phyloP scores from a whole-genome alignment of 2,113 vertebrate species.

The Eurystomus gularis region DNA sequence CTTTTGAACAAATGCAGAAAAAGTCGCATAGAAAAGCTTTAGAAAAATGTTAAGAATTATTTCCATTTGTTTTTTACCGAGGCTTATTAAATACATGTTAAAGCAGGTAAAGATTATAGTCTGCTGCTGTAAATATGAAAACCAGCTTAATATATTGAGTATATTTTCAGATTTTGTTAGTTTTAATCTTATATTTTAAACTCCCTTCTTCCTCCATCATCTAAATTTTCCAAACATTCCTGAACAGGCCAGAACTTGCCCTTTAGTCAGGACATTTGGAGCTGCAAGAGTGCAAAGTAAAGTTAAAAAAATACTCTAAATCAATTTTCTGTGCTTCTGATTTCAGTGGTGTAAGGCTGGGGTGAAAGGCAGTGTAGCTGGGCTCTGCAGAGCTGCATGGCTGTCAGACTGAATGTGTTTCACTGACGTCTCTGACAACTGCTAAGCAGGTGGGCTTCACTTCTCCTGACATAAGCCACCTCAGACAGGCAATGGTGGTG shows the following conservation, averaged over 20 bases:
- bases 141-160: neutral
- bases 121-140: neutral
- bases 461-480: neutral
- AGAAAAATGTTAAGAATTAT: neutral
- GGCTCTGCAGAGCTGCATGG: neutral
- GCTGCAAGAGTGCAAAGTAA: neutral
- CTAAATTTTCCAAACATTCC: neutral
- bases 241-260: neutral
- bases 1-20: neutral
- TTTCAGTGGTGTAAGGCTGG: neutral
- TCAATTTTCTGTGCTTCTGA: neutral
- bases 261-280: neutral
- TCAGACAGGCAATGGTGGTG: neutral
- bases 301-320: neutral
- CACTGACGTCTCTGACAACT: neutral
- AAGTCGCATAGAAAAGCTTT: neutral
- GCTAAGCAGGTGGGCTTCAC: constrained; percentile 2
- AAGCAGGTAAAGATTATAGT: neutral
- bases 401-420: neutral
- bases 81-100: neutral
- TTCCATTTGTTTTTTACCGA: neutral
- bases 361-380: neutral
- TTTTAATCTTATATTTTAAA: constrained; percentile 1
- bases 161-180: neutral
- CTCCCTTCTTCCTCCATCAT: neutral